Percentiles rank a stretch among this genome's conserved stretches.
Conservation (phyloP, 2,888 invertebrate species). For the Mesorhabditis sp. region DNA sequence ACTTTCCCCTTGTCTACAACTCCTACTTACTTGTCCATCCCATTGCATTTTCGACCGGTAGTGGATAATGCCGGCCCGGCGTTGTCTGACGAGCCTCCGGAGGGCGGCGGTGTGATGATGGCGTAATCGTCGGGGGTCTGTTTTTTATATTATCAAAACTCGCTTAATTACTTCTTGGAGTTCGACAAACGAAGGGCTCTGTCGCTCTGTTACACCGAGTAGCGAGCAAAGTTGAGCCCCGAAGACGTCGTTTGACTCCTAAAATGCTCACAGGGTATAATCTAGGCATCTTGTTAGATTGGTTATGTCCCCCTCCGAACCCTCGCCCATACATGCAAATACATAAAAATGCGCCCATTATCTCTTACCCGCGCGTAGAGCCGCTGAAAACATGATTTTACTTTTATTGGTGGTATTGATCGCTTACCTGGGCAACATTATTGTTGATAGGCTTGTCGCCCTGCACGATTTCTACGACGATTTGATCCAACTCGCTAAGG, state of each 20-base stretch:
- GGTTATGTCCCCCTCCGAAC: neutral
- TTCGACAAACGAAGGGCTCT: too few relatives aligned
- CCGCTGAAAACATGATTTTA: neutral
- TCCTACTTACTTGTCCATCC: too few relatives aligned
- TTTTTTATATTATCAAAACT: too few relatives aligned
- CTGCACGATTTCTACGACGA: constrained; percentile 5
- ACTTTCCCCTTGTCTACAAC: too few relatives aligned
- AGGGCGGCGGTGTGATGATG: too few relatives aligned
- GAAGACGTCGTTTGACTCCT: constrained; percentile 1
- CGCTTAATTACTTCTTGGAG: too few relatives aligned
- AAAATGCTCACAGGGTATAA: neutral
- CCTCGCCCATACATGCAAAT: neutral
- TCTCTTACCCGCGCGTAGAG: neutral
- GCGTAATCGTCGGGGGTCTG: too few relatives aligned
- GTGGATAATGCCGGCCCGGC: too few relatives aligned
- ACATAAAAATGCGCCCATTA: neutral
- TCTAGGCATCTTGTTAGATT: neutral
- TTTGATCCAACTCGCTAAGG: neutral
- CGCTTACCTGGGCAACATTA: neutral
- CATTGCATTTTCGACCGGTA: too few relatives aligned
- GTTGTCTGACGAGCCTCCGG: neutral
- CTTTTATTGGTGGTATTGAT: neutral
- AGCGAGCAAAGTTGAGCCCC: constrained; percentile 2
- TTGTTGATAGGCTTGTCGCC: constrained; percentile 5
- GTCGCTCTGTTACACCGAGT: neutral